A percentile compares a stretch with the other conserved stretches of the same genome.
phyloP scores from a whole-genome alignment of 2,113 vertebrate genomes.

The Pluvialis apricaria region DNA sequence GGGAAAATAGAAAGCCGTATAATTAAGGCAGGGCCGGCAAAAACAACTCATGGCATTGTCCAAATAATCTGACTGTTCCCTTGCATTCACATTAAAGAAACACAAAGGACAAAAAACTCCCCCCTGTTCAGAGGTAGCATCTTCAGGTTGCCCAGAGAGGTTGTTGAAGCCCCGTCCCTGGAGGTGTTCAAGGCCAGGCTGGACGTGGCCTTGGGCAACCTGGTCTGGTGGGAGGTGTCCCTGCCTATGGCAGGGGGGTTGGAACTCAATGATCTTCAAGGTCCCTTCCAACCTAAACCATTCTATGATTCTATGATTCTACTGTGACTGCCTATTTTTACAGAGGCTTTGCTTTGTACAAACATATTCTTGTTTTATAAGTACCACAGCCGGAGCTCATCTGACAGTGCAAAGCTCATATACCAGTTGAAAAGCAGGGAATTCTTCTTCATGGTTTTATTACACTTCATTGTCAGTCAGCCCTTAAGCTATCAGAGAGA shows the following conservation, averaged over 20 bases:
- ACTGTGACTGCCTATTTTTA: constrained; percentile 35
- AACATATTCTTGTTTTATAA: background rate
- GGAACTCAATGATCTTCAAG: too few species aligned
- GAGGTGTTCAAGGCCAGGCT: too few species aligned
- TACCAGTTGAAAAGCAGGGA: background rate
- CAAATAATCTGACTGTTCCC: background rate
- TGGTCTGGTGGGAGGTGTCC: too few species aligned
- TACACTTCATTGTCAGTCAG: background rate
- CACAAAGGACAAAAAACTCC: background rate
- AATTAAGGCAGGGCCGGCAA: background rate
- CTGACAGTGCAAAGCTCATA: background rate
- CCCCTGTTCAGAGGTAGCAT: background rate
- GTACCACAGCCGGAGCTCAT: background rate
- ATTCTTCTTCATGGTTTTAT: background rate
- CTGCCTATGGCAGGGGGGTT: too few species aligned
- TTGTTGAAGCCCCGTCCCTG: too few species aligned
- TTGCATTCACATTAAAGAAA: background rate
- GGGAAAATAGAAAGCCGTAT: background rate
- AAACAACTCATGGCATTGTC: background rate
- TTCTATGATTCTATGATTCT: too few species aligned
- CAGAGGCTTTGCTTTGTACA: background rate
- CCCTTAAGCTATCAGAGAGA: background rate
- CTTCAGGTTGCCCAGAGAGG: too few species aligned
- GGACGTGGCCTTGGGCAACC: too few species aligned
- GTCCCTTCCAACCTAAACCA: too few species aligned